Base-by-base conservation (phyloP, 2,113 vertebrate species). In the Amblyopsis rosae region DNA sequence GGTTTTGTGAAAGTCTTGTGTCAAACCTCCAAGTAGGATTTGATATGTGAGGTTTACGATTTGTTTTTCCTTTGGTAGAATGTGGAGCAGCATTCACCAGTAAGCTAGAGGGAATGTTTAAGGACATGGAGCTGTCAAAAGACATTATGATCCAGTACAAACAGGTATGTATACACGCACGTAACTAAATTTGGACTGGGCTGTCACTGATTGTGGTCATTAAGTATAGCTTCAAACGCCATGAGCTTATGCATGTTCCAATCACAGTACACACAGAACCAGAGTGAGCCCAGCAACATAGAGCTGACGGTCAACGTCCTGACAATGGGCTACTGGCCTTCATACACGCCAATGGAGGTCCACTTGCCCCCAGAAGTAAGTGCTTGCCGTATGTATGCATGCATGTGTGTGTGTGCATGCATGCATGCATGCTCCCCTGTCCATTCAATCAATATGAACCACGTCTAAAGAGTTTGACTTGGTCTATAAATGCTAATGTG, bases 91-190 rank as follows among this genome's bases (percentile, higher is more conserved):
- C 97, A 41, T 99, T 99, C 83, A 99, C 98, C 82, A 99, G 96
- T 87, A 99, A 99, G 90, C 94, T 99, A 69, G 97, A 99, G 92
- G 98, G 98, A 83, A 99, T 99, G 98, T 99, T 99, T 88, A 98
- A 99, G 87, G 98, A 99, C 89, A 99, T 99, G 97, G 98, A 99
- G 65, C 94, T 99, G 83, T 99, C 98, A 65, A 99, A 99, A 94
- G 98, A 99, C 83, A 97, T 99, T 78, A 99, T 99, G 98, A 96
- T 99, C 89, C 98, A 99, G 65, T 99, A 98, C 90, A 99, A 99
- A 94, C 98, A 99, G 88, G 90, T 90, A 76, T 9, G 33, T 55
- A 68, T 50, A 69, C 15, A 56, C 6, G 63, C 3, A 12, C n/a
- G 13, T 33, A 46, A 10, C n/a, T 45, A 1, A 32, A 15, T 13